These are phyloP conservation scores for Gallinago stenura DNA, from an alignment of 2,797 vertebrate genomes.

Conservation along the genomic window DNA sequence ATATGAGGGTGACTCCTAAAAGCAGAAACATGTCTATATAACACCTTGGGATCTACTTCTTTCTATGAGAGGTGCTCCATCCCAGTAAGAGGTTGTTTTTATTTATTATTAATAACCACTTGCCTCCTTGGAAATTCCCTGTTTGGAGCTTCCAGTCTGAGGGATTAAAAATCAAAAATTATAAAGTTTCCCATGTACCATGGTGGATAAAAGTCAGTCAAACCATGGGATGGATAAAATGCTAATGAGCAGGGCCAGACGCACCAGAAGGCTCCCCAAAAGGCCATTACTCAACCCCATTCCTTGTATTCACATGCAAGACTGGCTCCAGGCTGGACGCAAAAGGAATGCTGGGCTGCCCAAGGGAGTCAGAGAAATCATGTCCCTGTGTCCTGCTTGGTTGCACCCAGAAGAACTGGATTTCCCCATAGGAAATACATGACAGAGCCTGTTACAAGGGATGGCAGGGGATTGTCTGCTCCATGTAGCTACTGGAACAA, in stretches of 20 bases:
- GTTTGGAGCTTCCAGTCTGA: neutral
- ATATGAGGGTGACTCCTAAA: neutral
- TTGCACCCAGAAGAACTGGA: neutral
- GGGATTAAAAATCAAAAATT: conserved; percentile 6
- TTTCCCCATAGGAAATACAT: neutral
- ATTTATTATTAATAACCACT: conserved; percentile 58
- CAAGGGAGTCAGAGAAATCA: neutral
- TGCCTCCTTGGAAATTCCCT: conserved; percentile 1
- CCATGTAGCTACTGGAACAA: neutral
- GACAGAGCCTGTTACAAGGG: neutral
- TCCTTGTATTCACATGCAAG: neutral
- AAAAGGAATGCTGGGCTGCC: neutral
- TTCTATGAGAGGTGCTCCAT: conserved; percentile 20
- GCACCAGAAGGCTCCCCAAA: neutral
- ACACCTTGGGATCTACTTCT: conserved; percentile 37
- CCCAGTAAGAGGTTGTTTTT: conserved; percentile 32
- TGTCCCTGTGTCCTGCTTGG: neutral
- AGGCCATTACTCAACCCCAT: neutral
- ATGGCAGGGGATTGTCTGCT: neutral
- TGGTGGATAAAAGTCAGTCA: neutral
- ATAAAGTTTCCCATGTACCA: neutral
- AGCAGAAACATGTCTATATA: conserved; percentile 19
- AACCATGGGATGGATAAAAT: neutral
- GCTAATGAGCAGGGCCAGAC: neutral
- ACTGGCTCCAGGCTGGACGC: neutral